Evolutionary conservation across 2,888 invertebrate species (phyloP).

Genomic region (Chamaedrilus cognettii): DNA sequence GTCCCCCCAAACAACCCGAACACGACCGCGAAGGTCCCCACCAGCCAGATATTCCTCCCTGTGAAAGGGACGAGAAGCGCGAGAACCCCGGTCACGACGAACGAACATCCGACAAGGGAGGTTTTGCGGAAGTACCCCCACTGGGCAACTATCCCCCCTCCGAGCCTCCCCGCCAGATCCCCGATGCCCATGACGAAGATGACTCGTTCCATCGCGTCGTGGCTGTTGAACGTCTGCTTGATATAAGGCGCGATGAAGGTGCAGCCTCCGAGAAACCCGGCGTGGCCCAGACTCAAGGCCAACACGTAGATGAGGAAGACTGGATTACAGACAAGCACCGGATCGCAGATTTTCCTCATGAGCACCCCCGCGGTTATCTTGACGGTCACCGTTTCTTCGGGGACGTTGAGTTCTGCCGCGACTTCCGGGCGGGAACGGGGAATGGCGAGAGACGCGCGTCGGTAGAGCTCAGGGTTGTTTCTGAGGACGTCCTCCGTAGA

Average conservation of each 20-base stretch:
- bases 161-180: constrained; percentile 23
- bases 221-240: constrained; percentile 16
- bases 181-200: constrained; percentile 19
- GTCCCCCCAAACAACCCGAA: constrained; percentile 28
- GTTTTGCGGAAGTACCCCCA: constrained; percentile 18
- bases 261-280: constrained; percentile 11
- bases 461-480: background rate
- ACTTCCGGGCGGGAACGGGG: constrained; percentile 5
- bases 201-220: constrained; percentile 9
- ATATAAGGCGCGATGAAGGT: constrained; percentile 13
- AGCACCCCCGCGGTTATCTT: constrained; percentile 4
- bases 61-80: constrained; percentile 17
- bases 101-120: constrained; percentile 13
- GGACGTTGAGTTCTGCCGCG: constrained; percentile 1
- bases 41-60: background rate
- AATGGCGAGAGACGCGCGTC: background rate
- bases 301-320: constrained; percentile 4
- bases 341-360: constrained; percentile 10
- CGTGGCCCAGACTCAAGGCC: constrained; percentile 15
- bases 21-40: background rate
- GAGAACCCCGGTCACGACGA: constrained; percentile 22
- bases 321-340: background rate
- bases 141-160: constrained; percentile 25
- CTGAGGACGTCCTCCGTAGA: too few relatives aligned
- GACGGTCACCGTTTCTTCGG: background rate